Evolutionary conservation across 2,113 vertebrate species (phyloP).

Genomic region (Sinocyclocheilus anophthalmus): DNA sequence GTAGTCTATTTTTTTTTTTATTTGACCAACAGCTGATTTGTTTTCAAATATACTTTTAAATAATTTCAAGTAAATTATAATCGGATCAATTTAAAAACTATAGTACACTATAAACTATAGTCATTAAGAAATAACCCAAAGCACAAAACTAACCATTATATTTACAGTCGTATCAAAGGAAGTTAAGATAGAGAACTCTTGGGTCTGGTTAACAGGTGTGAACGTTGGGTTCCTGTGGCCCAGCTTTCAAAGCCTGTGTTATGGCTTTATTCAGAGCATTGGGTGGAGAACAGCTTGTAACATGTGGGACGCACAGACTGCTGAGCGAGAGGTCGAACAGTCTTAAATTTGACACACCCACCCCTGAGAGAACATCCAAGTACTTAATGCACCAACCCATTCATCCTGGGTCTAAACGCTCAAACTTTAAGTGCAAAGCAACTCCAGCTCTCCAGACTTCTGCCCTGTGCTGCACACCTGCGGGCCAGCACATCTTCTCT

Average conservation of each 20-base stretch:
- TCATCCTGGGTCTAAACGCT: slow-evolving; percentile 28
- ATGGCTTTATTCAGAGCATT: background rate
- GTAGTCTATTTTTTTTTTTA: too few relatives aligned
- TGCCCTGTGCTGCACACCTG: slow-evolving; percentile 49
- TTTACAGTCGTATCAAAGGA: background rate
- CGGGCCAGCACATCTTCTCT: slow-evolving; percentile 44
- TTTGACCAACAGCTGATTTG: too few relatives aligned
- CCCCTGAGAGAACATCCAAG: background rate
- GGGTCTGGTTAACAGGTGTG: slow-evolving; percentile 23
- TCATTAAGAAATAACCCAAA: background rate
- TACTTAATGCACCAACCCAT: slow-evolving; percentile 15
- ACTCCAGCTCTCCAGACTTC: slow-evolving; percentile 41
- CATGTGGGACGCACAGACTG: background rate
- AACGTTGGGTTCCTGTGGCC: slow-evolving; percentile 15
- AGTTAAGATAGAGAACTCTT: background rate
- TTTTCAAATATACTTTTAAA: too few relatives aligned
- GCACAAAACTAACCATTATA: background rate
- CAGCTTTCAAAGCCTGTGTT: background rate
- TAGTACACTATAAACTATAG: too few relatives aligned
- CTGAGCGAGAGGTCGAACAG: background rate
- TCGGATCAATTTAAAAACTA: too few relatives aligned
- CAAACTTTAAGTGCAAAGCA: slow-evolving; percentile 48
- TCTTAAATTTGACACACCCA: slow-evolving; percentile 24
- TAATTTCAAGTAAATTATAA: too few relatives aligned
- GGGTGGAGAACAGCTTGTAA: slow-evolving; percentile 1